Evolutionary conservation across 2,113 vertebrate genomes (phyloP).

Genomic region (Chiloscyllium plagiosum): DNA sequence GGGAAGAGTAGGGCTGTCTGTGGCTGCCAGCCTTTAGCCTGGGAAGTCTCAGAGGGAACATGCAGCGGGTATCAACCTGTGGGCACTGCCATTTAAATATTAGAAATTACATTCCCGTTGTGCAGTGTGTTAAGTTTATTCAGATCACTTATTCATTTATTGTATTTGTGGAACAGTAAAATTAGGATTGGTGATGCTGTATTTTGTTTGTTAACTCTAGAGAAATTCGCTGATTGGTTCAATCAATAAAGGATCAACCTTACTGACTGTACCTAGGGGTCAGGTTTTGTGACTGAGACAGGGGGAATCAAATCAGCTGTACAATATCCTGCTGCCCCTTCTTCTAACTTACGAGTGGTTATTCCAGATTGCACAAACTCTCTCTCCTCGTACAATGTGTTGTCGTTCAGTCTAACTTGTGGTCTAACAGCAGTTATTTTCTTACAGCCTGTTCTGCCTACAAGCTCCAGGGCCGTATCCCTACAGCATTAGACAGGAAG

Average conservation of each 20-base stretch:
- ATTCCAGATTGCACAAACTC: neutral
- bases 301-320: neutral
- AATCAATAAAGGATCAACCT: neutral
- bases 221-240: neutral
- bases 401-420: neutral
- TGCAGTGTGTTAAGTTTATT: neutral
- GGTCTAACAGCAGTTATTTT: neutral
- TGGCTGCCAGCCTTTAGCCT: neutral
- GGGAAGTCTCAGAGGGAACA: neutral
- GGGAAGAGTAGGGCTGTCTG: neutral
- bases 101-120: neutral
- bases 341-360: neutral
- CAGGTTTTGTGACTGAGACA: neutral
- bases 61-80: neutral
- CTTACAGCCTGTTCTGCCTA: neutral
- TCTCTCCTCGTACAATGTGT: too few species aligned
- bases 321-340: neutral
- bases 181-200: neutral
- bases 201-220: neutral
- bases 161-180: neutral
- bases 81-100: neutral
- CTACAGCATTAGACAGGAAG: conserved; percentile 48
- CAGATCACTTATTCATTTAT: neutral
- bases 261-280: neutral
- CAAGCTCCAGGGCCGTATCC: conserved; percentile 40